These are phyloP conservation scores for Zonitis immaculata DNA, from an alignment of 2,888 invertebrate species.

Conservation along the genomic window DNA sequence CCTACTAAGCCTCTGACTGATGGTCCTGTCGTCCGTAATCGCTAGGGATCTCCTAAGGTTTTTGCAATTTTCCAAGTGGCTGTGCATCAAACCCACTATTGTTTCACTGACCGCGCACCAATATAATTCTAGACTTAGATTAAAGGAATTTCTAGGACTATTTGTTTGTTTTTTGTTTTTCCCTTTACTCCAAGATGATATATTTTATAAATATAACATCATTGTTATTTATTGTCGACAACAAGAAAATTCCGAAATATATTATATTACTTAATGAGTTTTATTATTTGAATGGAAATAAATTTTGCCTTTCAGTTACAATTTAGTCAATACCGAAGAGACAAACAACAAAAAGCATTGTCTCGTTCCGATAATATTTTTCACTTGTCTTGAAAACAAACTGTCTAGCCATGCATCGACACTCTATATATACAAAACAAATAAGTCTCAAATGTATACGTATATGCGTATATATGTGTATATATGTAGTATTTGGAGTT, in stretches of 20 bases:
- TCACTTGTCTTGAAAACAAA: slow-evolving; percentile 19
- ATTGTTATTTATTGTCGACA: not conserved
- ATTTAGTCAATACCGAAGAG: not conserved
- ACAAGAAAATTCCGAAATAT: not conserved
- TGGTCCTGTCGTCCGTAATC: slow-evolving; percentile 42
- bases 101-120: slow-evolving; percentile 36
- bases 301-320: not conserved
- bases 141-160: slow-evolving; percentile 27
- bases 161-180: too few species aligned
- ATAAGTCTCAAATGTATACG: slow-evolving; percentile 29
- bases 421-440: slow-evolving; percentile 32
- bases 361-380: slow-evolving; percentile 9
- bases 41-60: slow-evolving; percentile 39
- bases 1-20: slow-evolving; percentile 43
- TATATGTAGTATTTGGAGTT: slow-evolving; percentile 9
- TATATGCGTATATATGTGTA: slow-evolving; percentile 15
- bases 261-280: too few species aligned
- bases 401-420: slow-evolving; percentile 30
- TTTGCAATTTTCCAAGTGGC: slow-evolving; percentile 45
- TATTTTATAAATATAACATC: not conserved
- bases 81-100: slow-evolving; percentile 39
- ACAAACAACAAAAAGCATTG: not conserved
- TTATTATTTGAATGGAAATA: too few species aligned
- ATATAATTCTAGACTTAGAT: slow-evolving; percentile 17
- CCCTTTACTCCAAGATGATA: not conserved